These are phyloP conservation scores for Epicampocera succincta DNA, from an alignment of 2,888 invertebrate genomes.

Conservation along the genomic window DNA sequence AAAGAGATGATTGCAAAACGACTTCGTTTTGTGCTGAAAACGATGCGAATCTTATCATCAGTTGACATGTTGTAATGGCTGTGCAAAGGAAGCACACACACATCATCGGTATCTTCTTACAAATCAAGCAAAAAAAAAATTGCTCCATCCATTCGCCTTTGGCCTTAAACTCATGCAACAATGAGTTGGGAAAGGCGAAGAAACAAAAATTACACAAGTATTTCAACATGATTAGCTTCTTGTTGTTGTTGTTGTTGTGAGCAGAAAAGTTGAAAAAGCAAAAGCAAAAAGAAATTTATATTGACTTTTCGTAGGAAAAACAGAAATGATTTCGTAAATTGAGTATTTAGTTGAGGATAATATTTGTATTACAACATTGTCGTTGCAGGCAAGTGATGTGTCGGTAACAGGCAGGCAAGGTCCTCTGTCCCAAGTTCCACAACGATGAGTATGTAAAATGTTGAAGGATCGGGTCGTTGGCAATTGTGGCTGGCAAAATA, in stretches of 20 bases:
- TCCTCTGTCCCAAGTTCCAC: not conserved
- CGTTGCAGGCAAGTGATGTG: slow-evolving; percentile 4
- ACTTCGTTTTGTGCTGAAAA: slow-evolving; percentile 53
- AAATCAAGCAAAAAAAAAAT: slow-evolving; percentile 3
- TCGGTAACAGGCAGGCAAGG: slow-evolving; percentile 14
- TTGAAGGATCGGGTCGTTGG: not conserved
- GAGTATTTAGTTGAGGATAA: slow-evolving; percentile 47
- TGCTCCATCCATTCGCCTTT: slow-evolving; percentile 27
- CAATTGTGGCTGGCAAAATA: slow-evolving; percentile 12
- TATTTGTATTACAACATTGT: slow-evolving; percentile 41
- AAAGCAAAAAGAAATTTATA: not conserved
- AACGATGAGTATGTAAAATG: not conserved
- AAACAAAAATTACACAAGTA: slow-evolving; percentile 27
- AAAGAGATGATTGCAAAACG: not conserved
- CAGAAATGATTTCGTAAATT: slow-evolving; percentile 43
- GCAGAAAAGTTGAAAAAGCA: slow-evolving; percentile 19
- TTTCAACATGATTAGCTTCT: slow-evolving; percentile 62
- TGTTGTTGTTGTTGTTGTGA: slow-evolving; percentile 53
- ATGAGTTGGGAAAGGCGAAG: not conserved
- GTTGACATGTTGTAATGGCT: slow-evolving; percentile 46
- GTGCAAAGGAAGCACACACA: slow-evolving; percentile 2
- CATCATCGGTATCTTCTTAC: slow-evolving; percentile 12
- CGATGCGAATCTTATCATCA: slow-evolving; percentile 53
- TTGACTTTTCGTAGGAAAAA: not conserved
- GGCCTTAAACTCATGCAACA: not conserved